A percentile compares a stretch with the other conserved stretches of the same genome.
Evolutionary conservation across 2,888 invertebrate genomes (phyloP).

Genomic region (Augiades crinisus): DNA sequence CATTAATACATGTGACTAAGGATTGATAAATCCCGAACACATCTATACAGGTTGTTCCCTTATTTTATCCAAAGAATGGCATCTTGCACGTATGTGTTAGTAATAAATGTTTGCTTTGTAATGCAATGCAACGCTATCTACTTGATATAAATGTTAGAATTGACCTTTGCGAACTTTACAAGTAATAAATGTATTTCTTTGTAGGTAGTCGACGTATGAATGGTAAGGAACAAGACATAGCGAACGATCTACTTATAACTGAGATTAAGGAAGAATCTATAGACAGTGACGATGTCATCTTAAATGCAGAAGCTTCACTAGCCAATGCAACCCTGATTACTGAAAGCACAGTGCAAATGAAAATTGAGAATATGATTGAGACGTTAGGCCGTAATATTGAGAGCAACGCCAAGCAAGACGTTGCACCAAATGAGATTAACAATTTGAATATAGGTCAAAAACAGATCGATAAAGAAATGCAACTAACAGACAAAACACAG

Average conservation of each 20-base stretch:
- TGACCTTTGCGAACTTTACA: not conserved
- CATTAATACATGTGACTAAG: too few species aligned
- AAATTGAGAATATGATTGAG: not conserved
- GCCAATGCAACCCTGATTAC: not conserved
- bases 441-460: not conserved
- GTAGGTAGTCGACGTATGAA: not conserved
- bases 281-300: not conserved
- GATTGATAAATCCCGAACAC: too few species aligned
- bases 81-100: not conserved
- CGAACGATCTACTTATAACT: not conserved
- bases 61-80: too few species aligned
- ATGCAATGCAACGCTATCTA: not conserved
- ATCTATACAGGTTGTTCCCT: too few species aligned
- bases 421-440: not conserved
- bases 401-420: not conserved
- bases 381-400: not conserved
- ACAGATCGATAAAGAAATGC: not conserved
- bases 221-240: not conserved
- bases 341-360: not conserved
- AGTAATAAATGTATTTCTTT: not conserved
- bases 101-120: not conserved
- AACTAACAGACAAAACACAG: not conserved
- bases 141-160: not conserved
- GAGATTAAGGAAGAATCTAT: not conserved
- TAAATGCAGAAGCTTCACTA: not conserved